Percentiles rank a stretch among this genome's conserved stretches.
Conservation (phyloP, 2,888 invertebrate species). For the Lutraria lutraria region DNA sequence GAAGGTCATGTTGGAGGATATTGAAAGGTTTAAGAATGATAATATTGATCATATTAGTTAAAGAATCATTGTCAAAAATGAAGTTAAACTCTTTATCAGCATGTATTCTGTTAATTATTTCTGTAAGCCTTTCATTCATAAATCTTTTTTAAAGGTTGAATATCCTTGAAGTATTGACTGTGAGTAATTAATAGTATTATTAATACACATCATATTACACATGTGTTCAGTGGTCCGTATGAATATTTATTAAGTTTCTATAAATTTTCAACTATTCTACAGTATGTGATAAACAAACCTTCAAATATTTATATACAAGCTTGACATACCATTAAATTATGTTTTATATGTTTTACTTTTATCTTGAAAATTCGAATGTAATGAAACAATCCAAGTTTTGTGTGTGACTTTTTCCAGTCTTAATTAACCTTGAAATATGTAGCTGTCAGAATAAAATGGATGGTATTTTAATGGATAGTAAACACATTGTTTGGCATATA, state of each 20-base stretch:
- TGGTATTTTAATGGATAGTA: background rate
- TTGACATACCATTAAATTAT: too few species aligned
- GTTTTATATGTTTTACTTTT: too few species aligned
- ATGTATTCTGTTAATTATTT: background rate
- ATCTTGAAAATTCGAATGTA: too few species aligned
- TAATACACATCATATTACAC: background rate
- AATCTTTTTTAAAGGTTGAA: background rate
- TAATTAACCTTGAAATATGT: background rate
- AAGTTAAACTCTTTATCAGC: background rate
- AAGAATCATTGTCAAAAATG: background rate
- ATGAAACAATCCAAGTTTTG: too few species aligned
- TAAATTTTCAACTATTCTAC: too few species aligned
- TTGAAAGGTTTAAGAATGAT: background rate
- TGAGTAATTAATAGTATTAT: background rate
- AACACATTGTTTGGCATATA: slow-evolving; percentile 1
- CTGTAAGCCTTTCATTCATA: background rate
- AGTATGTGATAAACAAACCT: too few species aligned
- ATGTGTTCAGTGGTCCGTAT: too few species aligned
- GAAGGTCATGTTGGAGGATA: background rate
- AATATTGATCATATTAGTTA: background rate
- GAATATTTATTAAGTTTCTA: too few species aligned
- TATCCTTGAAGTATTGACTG: background rate
- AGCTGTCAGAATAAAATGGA: background rate
- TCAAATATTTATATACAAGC: too few species aligned
- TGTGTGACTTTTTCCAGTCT: background rate